phyloP scores from a whole-genome alignment of 2,888 invertebrate genomes.

The Mesochorus sp. region DNA sequence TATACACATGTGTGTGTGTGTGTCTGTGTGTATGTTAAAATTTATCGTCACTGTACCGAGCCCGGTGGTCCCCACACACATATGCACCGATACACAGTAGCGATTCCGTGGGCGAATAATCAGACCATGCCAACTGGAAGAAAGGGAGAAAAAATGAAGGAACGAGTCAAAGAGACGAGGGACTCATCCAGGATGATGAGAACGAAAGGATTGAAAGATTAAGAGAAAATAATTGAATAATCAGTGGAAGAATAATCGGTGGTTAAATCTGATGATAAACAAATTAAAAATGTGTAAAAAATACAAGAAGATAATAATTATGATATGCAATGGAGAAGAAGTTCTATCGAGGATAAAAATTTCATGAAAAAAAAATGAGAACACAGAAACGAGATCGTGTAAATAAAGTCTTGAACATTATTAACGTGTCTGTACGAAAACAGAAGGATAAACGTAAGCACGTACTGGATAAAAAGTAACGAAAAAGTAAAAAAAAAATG shows the following conservation, averaged over 20 bases:
- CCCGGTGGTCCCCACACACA: conserved; percentile 51
- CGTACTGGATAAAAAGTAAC: not conserved
- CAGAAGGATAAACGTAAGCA: not conserved
- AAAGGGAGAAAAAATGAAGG: conserved; percentile 18
- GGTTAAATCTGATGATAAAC: no score
- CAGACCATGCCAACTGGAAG: conserved; percentile 34
- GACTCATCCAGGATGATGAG: not conserved
- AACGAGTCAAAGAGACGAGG: not conserved
- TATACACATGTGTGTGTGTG: no score
- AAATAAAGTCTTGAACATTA: no score
- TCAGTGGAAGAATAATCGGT: conserved; percentile 12
- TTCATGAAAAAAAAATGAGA: not conserved
- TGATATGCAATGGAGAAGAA: conserved; percentile 15
- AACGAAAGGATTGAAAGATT: conserved; percentile 6
- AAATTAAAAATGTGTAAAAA: no score
- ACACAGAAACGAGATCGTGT: no score
- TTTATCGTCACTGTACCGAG: conserved; percentile 56
- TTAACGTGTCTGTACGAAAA: no score
- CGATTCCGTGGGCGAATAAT: conserved; percentile 56
- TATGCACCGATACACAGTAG: conserved; percentile 25
- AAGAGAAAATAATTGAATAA: conserved; percentile 44
- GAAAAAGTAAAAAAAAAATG: conserved; percentile 2
- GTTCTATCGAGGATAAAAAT: not conserved
- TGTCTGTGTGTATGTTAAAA: conserved; percentile 56
- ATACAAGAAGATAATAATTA: no score